phyloP scores from a whole-genome alignment of 2,888 invertebrate species.

The Odontomyia ornata region DNA sequence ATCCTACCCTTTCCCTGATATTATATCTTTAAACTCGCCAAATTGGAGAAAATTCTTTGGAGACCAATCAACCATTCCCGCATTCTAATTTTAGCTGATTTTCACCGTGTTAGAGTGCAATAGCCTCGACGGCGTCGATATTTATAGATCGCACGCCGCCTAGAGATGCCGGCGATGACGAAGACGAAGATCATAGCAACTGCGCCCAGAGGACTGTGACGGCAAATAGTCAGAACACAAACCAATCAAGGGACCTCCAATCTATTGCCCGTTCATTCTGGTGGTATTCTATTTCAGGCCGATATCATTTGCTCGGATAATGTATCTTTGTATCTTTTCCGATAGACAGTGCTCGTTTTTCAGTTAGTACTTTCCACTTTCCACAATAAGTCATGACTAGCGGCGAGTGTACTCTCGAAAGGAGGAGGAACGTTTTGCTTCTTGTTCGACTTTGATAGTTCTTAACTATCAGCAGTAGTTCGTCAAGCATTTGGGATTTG shows the following conservation, averaged over 20 bases:
- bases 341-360: not conserved
- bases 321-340: too few species aligned
- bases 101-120: conserved; percentile 40
- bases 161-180: not conserved
- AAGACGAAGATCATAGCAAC: not conserved
- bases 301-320: too few species aligned
- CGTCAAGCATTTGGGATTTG: not conserved
- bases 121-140: conserved; percentile 25
- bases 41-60: conserved; percentile 38
- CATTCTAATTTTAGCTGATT: conserved; percentile 38
- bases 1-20: not conserved
- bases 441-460: conserved; percentile 28
- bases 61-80: not conserved
- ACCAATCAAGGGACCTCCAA: conserved; percentile 17
- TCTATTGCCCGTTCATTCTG: conserved; percentile 1
- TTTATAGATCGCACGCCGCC: conserved; percentile 27
- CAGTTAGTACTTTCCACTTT: not conserved
- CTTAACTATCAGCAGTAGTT: conserved; percentile 21
- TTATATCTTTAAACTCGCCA: not conserved
- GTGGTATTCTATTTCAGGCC: conserved; percentile 39
- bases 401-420: too few species aligned
- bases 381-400: not conserved
- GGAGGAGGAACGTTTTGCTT: not conserved
- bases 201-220: too few species aligned
- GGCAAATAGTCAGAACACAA: not conserved